Conservation (phyloP, 2,888 invertebrate genomes). For the Eupithecia vulgata region DNA sequence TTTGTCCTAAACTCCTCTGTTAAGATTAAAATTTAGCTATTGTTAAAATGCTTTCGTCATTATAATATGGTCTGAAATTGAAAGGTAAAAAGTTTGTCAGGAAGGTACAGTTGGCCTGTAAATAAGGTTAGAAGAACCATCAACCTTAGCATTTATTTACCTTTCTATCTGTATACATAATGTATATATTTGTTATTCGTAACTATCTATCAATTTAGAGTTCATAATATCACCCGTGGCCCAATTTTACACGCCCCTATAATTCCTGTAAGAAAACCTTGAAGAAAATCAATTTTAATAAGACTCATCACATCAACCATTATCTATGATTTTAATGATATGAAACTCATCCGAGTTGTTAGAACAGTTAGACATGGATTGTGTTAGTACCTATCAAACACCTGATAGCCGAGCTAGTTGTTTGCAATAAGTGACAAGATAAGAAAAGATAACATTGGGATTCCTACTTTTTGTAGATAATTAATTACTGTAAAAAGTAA, state of each 20-base stretch:
- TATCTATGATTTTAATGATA: not conserved
- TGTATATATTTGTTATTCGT: too few relatives aligned
- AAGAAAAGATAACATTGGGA: constrained; percentile 42
- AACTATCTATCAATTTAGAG: too few relatives aligned
- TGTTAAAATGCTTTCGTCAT: too few relatives aligned
- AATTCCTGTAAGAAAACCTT: not conserved
- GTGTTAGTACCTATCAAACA: not conserved
- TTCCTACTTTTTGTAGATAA: constrained; percentile 36
- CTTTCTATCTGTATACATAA: too few relatives aligned
- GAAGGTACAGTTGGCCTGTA: too few relatives aligned
- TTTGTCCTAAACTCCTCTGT: not conserved
- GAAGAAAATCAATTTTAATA: not conserved
- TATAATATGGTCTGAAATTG: not conserved
- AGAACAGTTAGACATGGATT: not conserved
- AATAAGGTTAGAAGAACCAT: too few relatives aligned
- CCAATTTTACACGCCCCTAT: not conserved
- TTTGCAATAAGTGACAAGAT: constrained; percentile 37
- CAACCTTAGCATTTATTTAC: too few relatives aligned
- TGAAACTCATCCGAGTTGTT: not conserved
- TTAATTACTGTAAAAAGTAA: constrained; percentile 29
- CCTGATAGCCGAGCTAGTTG: constrained; percentile 14
- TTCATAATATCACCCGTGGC: not conserved
- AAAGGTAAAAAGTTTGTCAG: not conserved
- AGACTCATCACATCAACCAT: not conserved
- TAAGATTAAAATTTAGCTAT: not conserved